These are phyloP conservation scores for Drosophila bifasciata DNA, from an alignment of 1,140 invertebrate species.

Conservation along the genomic window DNA sequence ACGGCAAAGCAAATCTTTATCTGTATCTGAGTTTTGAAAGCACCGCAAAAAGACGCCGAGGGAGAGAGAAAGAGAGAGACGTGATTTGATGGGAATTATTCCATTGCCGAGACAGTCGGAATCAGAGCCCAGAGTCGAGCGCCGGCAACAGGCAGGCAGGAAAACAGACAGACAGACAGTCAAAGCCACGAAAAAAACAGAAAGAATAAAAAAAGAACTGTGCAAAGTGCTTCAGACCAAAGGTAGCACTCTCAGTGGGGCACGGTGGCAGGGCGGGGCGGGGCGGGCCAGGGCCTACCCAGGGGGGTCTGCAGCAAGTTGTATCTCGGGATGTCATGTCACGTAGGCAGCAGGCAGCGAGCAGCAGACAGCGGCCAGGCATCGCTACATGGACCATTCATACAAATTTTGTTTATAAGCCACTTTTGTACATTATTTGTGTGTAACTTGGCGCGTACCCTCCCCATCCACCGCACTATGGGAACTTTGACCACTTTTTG, in stretches of 20 bases:
- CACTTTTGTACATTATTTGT: slow-evolving; percentile 80
- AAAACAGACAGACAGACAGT: slow-evolving; percentile 54
- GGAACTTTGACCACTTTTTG: too few species aligned
- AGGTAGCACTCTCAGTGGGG: slow-evolving; percentile 15
- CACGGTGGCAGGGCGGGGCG: neutral
- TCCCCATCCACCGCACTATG: neutral
- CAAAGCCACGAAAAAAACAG: slow-evolving; percentile 54
- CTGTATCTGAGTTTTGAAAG: slow-evolving; percentile 69
- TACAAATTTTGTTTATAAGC: slow-evolving; percentile 83
- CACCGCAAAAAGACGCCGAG: slow-evolving; percentile 44
- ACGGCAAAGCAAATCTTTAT: slow-evolving; percentile 54
- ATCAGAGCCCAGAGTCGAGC: neutral
- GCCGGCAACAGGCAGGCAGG: slow-evolving; percentile 58
- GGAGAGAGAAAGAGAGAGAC: slow-evolving; percentile 36
- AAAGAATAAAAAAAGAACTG: slow-evolving; percentile 20
- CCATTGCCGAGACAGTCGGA: slow-evolving; percentile 42
- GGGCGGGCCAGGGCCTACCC: neutral
- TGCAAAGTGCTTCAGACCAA: slow-evolving; percentile 44
- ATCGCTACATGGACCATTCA: slow-evolving; percentile 78
- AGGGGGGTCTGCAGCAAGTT: slow-evolving; percentile 63
- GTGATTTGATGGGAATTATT: slow-evolving; percentile 79
- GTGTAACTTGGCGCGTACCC: slow-evolving; percentile 65
- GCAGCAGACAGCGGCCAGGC: slow-evolving; percentile 2
- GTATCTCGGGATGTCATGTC: slow-evolving; percentile 77
- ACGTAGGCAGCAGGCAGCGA: slow-evolving; percentile 52